Evolutionary conservation across 2,888 invertebrate genomes (phyloP).

Genomic region (Pardosa pseudoannulata): DNA sequence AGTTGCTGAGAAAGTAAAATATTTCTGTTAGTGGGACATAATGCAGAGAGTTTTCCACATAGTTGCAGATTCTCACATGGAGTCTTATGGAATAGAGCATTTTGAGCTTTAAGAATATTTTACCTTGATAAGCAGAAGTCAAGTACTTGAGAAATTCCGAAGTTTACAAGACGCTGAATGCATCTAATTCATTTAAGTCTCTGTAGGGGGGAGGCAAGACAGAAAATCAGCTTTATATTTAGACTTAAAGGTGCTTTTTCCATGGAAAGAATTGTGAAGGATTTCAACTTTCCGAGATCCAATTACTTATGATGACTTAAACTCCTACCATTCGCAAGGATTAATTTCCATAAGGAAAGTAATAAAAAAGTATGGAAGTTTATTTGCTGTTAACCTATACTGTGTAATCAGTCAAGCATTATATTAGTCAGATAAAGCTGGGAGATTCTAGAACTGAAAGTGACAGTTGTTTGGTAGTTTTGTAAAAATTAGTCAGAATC

Average conservation of each 20-base stretch:
- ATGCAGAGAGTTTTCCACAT: conserved; percentile 19
- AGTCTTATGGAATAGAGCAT: conserved; percentile 30
- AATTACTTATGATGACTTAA: conserved; percentile 41
- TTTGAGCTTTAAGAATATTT: conserved; percentile 39
- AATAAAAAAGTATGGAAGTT: too few relatives aligned
- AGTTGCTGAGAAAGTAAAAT: conserved; percentile 35
- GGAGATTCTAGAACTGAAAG: too few relatives aligned
- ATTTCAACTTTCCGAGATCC: conserved; percentile 36
- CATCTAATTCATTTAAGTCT: conserved; percentile 45
- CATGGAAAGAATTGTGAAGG: conserved; percentile 33
- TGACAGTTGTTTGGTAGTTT: too few relatives aligned
- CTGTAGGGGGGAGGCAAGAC: too few relatives aligned
- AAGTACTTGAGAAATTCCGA: conserved; percentile 39
- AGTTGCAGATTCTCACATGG: conserved; percentile 28
- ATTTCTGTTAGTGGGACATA: conserved; percentile 20
- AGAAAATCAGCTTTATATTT: conserved; percentile 16
- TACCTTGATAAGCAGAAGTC: conserved; percentile 47
- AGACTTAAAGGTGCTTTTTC: conserved; percentile 32
- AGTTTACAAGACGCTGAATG: conserved; percentile 30
- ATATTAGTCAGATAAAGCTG: too few relatives aligned
- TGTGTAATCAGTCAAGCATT: too few relatives aligned
- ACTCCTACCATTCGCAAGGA: neutral
- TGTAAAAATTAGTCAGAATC: too few relatives aligned
- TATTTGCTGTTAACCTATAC: too few relatives aligned
- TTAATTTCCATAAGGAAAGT: too few relatives aligned